Base-by-base conservation (phyloP, 2,113 vertebrate genomes). In the Periophthalmus modestus region DNA sequence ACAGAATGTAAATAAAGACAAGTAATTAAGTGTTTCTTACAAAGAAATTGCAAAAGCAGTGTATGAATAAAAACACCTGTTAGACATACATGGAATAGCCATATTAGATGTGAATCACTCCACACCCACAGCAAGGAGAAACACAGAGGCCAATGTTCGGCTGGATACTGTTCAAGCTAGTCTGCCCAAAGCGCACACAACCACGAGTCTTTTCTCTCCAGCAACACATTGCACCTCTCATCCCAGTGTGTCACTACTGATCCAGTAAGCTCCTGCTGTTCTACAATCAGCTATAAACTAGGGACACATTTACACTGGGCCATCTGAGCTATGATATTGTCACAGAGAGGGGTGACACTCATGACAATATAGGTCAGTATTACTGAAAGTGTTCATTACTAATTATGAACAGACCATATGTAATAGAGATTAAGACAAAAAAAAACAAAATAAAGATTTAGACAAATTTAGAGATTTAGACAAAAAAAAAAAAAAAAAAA, bases 161-260 rank as follows among this genome's bases (percentile, higher is more conserved):
- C 28, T 28, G 28, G 28, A 28, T 28, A 28, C 28, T 28, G 23
- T 59, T 23, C 23, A 28, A 1, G 1, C 3, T 68, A 81, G 12
- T 72, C 81, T 0, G 13, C 3, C 69, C 69, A 57, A 67, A 66
- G 57, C 66, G n/a, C 28, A 77, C 57, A 80, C 33, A 72, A 47
- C 77, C 66, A 75, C 91, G 92, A 92, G 88, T 43, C 50, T 82
- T 88, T 93, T 92, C 89, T 78, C 83, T 80, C 73, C 69, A 68
- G 61, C 79, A 79, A 70, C 34, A 70, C 68, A 66, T 87, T 66
- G 79, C 84, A 78, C 80, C 78, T 80, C 19, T 0, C 68, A 57
- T 73, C 73, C 75, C 73, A 21, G 67, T 80, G 89, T 85, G 81
- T 90, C 92, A 92, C 92, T 89, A 91, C 82, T 68, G 62, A 59